Evolutionary conservation across 2,888 invertebrate genomes (phyloP), one percentile per base, ranked within the genome.

Genomic region (Zhengitettix transpicula): DNA sequence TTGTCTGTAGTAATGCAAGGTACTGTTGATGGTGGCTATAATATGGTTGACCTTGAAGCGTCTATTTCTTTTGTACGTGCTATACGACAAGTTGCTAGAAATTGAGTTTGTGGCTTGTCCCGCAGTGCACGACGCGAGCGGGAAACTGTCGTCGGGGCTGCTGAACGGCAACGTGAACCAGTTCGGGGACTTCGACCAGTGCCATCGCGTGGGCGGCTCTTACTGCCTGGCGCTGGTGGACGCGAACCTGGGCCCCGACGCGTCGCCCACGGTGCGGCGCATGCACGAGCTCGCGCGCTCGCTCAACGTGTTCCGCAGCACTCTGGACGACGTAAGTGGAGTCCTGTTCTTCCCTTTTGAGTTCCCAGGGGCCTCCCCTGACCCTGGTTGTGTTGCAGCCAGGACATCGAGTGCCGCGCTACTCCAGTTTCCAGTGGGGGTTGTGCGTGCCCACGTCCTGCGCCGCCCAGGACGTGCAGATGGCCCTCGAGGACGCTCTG

Each of bases 101-200:
- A 28, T 28, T 28, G 28, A 28, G 28, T 28, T 28, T 2, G 2
- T 28, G 28, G 2, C 28, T 28, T 47, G 47, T 47, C n/a, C 10
- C 52, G 14, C 62, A 85, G 85, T 85, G 83, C 80, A 82, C 68
- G 85, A 85, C 69, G 81, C 85, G n/a, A 80, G 83, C 5, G 85
- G 83, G 2, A 85, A 85, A 70, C 75, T 81, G 9, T 81, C 85
- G 0, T 78, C 85, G 0, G 85, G 85, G 42, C 76, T 85, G 53
- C 71, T 85, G 17, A 28, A 77, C 66, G 85, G 85, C 11, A 85
- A 85, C 66, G 78, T 79, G 9, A 84, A 85, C 72, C 85, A 85
- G 66, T 80, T 80, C 57, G 85, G 85, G 0, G 84, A 85, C 71
- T 84, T 80, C 66, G 84, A 85, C 71, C 81, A 84, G 68, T 85